phyloP scores from a whole-genome alignment of 2,888 invertebrate genomes.

The Drosophila multiciliata region DNA sequence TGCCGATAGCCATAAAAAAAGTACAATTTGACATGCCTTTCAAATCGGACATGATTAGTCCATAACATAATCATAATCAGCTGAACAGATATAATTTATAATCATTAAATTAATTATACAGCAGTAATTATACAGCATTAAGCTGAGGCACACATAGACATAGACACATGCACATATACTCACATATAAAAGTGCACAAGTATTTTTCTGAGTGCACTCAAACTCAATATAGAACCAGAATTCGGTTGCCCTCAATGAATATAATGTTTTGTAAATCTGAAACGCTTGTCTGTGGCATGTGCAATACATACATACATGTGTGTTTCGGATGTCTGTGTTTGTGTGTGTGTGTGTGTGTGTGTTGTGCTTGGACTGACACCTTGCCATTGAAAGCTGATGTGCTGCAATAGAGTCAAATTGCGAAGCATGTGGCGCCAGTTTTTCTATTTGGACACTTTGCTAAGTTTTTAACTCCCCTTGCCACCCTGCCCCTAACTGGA shows the following conservation, averaged over 20 bases:
- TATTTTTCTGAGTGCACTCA: slow-evolving; percentile 4
- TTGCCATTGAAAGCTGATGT: slow-evolving; percentile 39
- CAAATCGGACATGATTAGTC: too few relatives aligned
- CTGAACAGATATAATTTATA: neutral
- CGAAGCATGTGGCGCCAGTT: slow-evolving; percentile 66
- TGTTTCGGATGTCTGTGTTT: slow-evolving; percentile 10
- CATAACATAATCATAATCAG: neutral
- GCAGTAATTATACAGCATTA: neutral
- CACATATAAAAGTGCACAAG: neutral
- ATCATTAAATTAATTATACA: neutral
- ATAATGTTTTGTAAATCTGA: slow-evolving; percentile 79
- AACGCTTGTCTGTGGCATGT: slow-evolving; percentile 62
- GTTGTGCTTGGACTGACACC: slow-evolving; percentile 42
- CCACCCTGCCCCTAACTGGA: neutral
- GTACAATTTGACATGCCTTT: too few relatives aligned
- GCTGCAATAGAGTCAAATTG: slow-evolving; percentile 67
- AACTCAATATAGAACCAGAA: neutral
- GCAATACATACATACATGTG: neutral
- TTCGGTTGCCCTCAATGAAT: slow-evolving; percentile 57
- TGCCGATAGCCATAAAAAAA: neutral
- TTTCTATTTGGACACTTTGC: slow-evolving; percentile 70
- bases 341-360: slow-evolving; percentile 5
- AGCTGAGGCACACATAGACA: neutral
- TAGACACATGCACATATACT: neutral
- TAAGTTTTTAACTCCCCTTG: slow-evolving; percentile 45